Conservation (phyloP, 2,797 vertebrate species). For the Myripristis murdjan region DNA sequence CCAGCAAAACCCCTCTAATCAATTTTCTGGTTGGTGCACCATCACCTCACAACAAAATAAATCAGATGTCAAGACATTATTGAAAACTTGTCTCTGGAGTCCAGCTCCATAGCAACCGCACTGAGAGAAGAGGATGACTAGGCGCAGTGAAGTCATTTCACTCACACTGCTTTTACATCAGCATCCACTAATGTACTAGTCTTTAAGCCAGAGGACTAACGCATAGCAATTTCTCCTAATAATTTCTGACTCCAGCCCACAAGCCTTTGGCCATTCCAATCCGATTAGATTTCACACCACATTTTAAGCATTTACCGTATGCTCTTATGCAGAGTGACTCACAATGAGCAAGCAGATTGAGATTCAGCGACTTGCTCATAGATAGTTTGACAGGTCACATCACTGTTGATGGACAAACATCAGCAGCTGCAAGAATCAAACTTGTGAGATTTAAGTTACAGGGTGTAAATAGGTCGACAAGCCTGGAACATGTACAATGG, state of each 20-base stretch:
- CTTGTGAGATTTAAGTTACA: too few relatives aligned
- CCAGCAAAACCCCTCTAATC: neutral
- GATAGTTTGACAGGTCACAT: too few relatives aligned
- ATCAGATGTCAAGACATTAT: conserved; percentile 25
- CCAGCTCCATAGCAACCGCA: conserved; percentile 57
- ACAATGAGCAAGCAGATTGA: too few relatives aligned
- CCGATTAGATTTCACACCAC: too few relatives aligned
- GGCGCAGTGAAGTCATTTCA: conserved; percentile 38
- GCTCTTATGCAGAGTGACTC: too few relatives aligned
- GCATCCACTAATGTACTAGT: conserved; percentile 25
- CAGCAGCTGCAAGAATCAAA: too few relatives aligned
- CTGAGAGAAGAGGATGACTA: conserved; percentile 48
- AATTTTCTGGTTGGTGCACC: neutral
- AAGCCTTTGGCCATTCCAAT: too few relatives aligned
- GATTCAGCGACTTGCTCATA: too few relatives aligned
- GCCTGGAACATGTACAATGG: too few relatives aligned
- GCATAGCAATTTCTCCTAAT: neutral
- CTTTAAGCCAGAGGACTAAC: neutral
- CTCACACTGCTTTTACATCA: conserved; percentile 25
- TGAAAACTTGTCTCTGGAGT: conserved; percentile 37
- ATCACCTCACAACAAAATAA: conserved; percentile 11
- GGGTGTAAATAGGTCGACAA: too few relatives aligned
- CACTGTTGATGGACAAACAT: too few relatives aligned
- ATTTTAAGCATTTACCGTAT: too few relatives aligned
- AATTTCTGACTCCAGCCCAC: neutral